Evolutionary conservation across 2,888 invertebrate species (phyloP).

Genomic region (Dendrolimus houi): DNA sequence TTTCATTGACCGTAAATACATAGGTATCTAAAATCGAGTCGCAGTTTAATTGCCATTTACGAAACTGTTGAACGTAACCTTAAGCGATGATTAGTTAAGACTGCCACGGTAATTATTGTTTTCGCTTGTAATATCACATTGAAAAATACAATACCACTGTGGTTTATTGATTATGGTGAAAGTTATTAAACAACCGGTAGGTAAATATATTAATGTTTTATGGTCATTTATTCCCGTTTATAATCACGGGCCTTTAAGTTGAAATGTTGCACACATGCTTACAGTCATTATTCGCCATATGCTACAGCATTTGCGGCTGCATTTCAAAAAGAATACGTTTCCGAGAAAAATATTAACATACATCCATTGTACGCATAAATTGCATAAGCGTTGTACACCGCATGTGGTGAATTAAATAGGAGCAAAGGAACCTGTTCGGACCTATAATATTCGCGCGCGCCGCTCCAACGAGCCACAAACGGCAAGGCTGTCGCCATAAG

Average conservation of each 20-base stretch:
- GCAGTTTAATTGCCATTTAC: not conserved
- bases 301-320: constrained; percentile 18
- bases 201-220: too few species aligned
- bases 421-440: constrained; percentile 62
- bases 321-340: constrained; percentile 30
- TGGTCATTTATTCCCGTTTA: too few species aligned
- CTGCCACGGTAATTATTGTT: not conserved
- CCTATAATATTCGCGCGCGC: constrained; percentile 49
- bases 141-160: not conserved
- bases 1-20: too few species aligned
- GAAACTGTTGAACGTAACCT: not conserved
- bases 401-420: constrained; percentile 66
- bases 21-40: not conserved
- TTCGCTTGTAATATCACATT: not conserved
- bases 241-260: too few species aligned
- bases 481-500: constrained; percentile 58
- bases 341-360: constrained; percentile 35
- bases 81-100: not conserved
- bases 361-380: constrained; percentile 56
- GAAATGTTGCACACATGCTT: too few species aligned
- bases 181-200: too few species aligned
- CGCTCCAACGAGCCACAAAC: constrained; percentile 52
- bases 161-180: too few species aligned
- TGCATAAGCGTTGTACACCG: constrained; percentile 65
- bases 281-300: not conserved